Evolutionary conservation across 2,113 vertebrate genomes (phyloP).

Genomic region (Heterocephalus glaber): DNA sequence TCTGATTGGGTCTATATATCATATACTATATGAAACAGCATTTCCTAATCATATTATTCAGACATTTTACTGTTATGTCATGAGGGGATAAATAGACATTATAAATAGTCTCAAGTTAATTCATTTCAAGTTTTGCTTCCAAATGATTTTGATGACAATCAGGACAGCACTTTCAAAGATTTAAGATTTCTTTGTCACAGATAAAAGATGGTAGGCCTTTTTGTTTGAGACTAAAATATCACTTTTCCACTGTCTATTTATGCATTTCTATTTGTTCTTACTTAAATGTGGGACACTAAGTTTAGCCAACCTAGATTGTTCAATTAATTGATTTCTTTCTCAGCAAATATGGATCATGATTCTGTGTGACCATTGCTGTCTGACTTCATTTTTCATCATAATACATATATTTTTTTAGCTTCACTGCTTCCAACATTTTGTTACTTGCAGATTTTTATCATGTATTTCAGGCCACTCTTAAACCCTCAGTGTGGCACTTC

Average conservation of each 20-base stretch:
- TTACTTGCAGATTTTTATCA: neutral
- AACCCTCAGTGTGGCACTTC: neutral
- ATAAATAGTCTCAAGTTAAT: neutral
- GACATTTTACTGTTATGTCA: neutral
- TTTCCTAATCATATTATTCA: neutral
- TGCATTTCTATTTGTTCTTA: conserved; percentile 3
- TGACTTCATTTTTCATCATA: neutral
- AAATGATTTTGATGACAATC: conserved; percentile 27
- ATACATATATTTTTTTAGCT: neutral
- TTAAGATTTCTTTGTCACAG: neutral
- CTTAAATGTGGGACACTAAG: neutral
- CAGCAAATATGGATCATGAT: neutral
- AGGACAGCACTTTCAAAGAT: neutral
- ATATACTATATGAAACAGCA: neutral
- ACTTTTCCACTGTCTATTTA: neutral
- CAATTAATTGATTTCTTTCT: neutral
- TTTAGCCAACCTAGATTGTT: neutral
- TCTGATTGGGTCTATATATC: neutral
- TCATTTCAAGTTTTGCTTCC: neutral
- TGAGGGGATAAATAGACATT: neutral
- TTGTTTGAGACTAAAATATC: neutral
- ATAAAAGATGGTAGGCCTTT: neutral
- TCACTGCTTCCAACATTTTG: neutral
- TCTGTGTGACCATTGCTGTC: neutral
- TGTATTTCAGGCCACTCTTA: neutral